These are phyloP conservation scores for Notoglanidium macrostoma DNA, from an alignment of 2,797 vertebrate genomes.

Conservation along the genomic window DNA sequence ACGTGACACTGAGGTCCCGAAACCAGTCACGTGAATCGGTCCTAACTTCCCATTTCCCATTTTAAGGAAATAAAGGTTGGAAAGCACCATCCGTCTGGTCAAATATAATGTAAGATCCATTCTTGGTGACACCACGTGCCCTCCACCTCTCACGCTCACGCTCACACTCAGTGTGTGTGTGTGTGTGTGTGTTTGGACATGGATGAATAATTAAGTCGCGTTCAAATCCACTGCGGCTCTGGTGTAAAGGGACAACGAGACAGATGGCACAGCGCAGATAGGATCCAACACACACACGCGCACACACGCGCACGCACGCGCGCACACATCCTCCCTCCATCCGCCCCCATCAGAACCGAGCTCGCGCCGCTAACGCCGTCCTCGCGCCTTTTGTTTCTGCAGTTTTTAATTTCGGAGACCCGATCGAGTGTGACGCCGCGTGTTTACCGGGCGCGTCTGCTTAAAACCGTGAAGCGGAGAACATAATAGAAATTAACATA, in stretches of 20 bases:
- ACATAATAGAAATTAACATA: constrained; percentile 62
- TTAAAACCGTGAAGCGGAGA: constrained; percentile 72
- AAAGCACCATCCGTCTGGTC: background rate
- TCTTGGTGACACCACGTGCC: background rate
- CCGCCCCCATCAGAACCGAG: constrained; percentile 77
- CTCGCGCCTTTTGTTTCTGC: constrained; percentile 73
- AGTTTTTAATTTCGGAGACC: constrained; percentile 79
- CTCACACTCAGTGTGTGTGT: background rate
- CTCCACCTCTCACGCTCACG: background rate
- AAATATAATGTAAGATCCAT: background rate
- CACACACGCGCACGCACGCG: constrained; percentile 61
- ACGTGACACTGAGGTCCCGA: no score
- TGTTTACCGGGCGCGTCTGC: constrained; percentile 81
- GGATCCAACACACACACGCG: constrained; percentile 66
- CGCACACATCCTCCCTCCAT: constrained; percentile 80
- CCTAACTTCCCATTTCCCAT: background rate
- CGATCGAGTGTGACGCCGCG: constrained; percentile 82
- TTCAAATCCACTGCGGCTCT: constrained; percentile 74
- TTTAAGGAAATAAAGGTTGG: background rate
- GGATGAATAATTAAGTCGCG: constrained; percentile 88
- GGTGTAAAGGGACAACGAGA: constrained; percentile 60
- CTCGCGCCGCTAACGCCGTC: constrained; percentile 73
- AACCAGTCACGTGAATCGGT: no score
- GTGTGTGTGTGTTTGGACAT: constrained; percentile 75
- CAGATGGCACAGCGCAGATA: constrained; percentile 98